Evolutionary conservation across 2,797 vertebrate genomes (phyloP).

Genomic region (Telmatherina bonti): DNA sequence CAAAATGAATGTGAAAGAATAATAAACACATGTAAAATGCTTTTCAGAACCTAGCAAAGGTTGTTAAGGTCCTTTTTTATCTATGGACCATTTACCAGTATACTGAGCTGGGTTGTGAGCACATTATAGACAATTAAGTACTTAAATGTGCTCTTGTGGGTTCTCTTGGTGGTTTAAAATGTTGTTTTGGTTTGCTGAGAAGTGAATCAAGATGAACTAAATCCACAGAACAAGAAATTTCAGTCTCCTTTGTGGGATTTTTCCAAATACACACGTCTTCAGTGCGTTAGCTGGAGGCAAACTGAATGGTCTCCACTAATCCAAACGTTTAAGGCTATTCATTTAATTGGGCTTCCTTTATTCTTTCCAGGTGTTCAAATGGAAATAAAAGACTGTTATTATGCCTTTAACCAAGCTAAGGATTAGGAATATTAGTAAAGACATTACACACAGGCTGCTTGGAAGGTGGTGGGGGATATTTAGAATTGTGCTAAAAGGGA

Average conservation of each 20-base stretch:
- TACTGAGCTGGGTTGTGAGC: neutral
- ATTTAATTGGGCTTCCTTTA: neutral
- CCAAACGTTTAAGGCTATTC: neutral
- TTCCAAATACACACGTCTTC: neutral
- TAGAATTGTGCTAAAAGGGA: neutral
- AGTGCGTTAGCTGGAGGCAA: neutral
- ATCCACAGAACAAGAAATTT: neutral
- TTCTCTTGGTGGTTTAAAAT: neutral
- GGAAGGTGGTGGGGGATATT: too few species aligned
- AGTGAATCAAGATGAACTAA: neutral
- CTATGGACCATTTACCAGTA: neutral
- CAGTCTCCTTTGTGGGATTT: neutral
- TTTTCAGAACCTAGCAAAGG: too few species aligned
- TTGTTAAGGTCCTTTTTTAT: neutral
- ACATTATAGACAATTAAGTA: neutral
- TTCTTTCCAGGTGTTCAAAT: neutral
- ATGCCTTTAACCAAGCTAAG: neutral
- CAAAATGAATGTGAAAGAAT: too few species aligned
- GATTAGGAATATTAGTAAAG: too few species aligned
- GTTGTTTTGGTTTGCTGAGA: neutral
- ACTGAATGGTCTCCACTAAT: neutral
- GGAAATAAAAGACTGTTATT: neutral
- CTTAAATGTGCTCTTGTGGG: neutral
- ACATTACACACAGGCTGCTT: too few species aligned
- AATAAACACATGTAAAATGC: too few species aligned